Evolutionary conservation across 2,888 invertebrate species (phyloP).

Genomic region (Pharmacophagus antenor): DNA sequence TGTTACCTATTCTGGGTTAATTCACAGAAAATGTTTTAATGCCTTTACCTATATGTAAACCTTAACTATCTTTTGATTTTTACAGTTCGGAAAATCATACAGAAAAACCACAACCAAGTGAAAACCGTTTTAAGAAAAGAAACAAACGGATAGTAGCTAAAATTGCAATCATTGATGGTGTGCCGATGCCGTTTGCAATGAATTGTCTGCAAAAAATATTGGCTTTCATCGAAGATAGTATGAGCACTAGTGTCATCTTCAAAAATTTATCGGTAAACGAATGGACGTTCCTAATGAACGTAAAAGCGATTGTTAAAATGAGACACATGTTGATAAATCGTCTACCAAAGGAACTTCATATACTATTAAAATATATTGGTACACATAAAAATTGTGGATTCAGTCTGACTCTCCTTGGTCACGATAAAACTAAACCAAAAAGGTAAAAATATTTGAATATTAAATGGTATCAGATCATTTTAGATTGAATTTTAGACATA

Average conservation of each 20-base stretch:
- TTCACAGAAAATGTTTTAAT: too few relatives aligned
- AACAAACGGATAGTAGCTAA: neutral
- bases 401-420: constrained; percentile 1
- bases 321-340: neutral
- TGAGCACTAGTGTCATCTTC: constrained; percentile 6
- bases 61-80: neutral
- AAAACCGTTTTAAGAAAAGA: constrained; percentile 1
- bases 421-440: constrained; percentile 24
- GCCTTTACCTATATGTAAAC: too few relatives aligned
- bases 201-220: constrained; percentile 9
- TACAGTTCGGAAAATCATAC: neutral
- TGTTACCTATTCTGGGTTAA: too few relatives aligned
- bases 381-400: constrained; percentile 9
- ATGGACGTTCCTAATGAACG: constrained; percentile 15
- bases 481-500: neutral
- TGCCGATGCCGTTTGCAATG: constrained; percentile 11
- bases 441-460: neutral
- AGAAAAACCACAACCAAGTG: neutral
- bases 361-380: constrained; percentile 2
- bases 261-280: constrained; percentile 5
- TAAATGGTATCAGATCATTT: neutral
- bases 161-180: constrained; percentile 3
- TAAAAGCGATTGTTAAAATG: constrained; percentile 20
- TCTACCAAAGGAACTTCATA: neutral
- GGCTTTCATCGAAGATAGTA: constrained; percentile 14